Percentiles rank a stretch among this genome's conserved stretches.
phyloP scores from a whole-genome alignment of 1,140 invertebrate genomes.

The Platorchestia sp. region DNA sequence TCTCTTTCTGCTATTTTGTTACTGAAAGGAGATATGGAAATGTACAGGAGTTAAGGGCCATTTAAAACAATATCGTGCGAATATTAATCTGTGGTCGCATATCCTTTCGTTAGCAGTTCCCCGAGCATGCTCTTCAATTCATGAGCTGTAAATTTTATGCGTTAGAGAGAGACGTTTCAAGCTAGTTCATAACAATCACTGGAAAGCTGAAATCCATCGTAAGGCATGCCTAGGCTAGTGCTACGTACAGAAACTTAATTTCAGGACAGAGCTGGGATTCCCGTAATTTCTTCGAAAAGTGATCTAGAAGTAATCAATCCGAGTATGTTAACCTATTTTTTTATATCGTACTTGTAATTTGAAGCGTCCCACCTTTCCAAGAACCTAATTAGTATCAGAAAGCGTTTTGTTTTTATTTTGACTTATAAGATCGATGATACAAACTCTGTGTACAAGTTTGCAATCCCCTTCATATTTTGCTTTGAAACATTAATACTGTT shows the following conservation, averaged over 20 bases:
- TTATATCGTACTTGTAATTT: not conserved
- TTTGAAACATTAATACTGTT: not conserved
- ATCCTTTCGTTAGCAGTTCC: not conserved
- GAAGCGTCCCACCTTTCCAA: not conserved
- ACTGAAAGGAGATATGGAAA: not conserved
- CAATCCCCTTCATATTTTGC: not conserved
- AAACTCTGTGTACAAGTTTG: not conserved
- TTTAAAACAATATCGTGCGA: not conserved
- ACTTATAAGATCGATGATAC: not conserved
- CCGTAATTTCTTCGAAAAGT: not conserved
- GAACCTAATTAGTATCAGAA: not conserved
- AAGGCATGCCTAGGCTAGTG: not conserved
- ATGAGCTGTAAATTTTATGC: no score
- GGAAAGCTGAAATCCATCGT: no score
- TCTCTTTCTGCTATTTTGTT: no score
- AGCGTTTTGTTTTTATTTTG: not conserved
- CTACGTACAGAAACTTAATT: not conserved
- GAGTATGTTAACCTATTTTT: no score
- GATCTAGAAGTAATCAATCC: no score
- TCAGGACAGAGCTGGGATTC: not conserved
- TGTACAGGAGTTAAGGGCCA: not conserved
- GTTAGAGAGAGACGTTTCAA: no score
- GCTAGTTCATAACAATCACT: not conserved
- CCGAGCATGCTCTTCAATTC: not conserved
- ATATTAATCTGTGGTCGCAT: not conserved